Base-by-base conservation (phyloP, 2,113 vertebrate genomes). In the Pitta sordida region DNA sequence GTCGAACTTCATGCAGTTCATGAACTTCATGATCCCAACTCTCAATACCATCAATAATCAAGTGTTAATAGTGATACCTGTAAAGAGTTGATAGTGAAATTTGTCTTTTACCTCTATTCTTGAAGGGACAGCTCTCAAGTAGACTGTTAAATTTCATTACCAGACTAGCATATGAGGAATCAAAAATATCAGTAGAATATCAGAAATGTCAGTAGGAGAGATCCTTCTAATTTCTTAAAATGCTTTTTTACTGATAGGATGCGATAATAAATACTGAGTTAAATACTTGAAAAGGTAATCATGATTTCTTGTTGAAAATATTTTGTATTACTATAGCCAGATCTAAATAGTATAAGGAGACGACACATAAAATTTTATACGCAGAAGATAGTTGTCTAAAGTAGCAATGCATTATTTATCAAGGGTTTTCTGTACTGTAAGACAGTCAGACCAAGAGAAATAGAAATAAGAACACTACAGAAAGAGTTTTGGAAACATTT, bases 71-170 rank as follows among this genome's bases (percentile, higher is more conserved):
- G n/a, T 30, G 11, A 32, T 22, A 64, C 5, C 9, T 39, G 10
- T n/a, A 19, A 67, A 52, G 23, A 0, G 0, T 10, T 59, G n/a
- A 34, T 39, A 46, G 27, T 3, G 2, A 75, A 32, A 23, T 55
- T 5, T 68, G 13, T 62, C 21, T 65, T 82, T 51, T 92, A 18
- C 5, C 20, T 86, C 18, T 83, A 0, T 21, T 63, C 34, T 51
- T 81, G 46, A 73, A 83, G 13, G 5, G 2, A 23, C 7, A 49
- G 5, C 11, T 46, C 44, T 92, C 43, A 73, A 74, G 27, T 2
- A 70, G 11, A 22, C 5, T 56, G 5, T 49, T 49, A 53, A 67
- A 6, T 79, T 84, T 65, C 9, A 37, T 53, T 68, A 39, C 14
- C 32, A 62, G 29, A 60, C 3, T 60, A 41, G 8, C 14, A 24